Percentiles rank a stretch among this genome's conserved stretches.
Conservation (phyloP, 2,797 vertebrate genomes). For the Cossypha caffra region DNA sequence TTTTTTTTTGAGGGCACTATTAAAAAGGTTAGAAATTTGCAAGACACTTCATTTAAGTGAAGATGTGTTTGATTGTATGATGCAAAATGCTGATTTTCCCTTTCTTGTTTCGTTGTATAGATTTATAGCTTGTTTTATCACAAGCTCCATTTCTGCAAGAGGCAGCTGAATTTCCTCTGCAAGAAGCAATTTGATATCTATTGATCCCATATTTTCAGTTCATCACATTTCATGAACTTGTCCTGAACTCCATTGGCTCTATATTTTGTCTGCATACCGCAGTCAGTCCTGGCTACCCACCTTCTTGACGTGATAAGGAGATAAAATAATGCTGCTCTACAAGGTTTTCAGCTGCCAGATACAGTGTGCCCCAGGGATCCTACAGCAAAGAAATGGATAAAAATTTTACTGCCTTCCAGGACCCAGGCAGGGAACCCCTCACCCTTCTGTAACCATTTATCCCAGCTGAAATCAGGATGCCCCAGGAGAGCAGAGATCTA, state of each 20-base stretch:
- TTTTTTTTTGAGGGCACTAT: neutral
- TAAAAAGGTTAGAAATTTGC: neutral
- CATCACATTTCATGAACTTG: neutral
- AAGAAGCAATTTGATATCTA: neutral
- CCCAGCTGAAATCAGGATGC: neutral
- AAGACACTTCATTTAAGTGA: neutral
- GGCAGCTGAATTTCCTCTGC: neutral
- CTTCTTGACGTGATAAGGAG: neutral
- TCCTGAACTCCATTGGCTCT: neutral
- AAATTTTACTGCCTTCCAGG: neutral
- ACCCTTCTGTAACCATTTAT: neutral
- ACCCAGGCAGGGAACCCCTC: neutral
- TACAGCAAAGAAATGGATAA: neutral
- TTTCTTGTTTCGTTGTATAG: neutral
- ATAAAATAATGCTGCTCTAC: neutral
- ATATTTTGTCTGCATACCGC: neutral
- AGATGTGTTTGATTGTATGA: neutral
- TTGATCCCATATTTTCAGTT: neutral
- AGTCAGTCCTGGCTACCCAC: neutral
- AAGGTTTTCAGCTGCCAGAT: neutral
- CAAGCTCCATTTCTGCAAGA: neutral
- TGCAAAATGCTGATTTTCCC: neutral
- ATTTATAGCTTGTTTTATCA: neutral
- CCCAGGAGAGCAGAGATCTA: neutral
- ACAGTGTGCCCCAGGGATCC: neutral